Evolutionary conservation across 2,888 invertebrate species (phyloP).

Genomic region (Colostygia pectinataria): DNA sequence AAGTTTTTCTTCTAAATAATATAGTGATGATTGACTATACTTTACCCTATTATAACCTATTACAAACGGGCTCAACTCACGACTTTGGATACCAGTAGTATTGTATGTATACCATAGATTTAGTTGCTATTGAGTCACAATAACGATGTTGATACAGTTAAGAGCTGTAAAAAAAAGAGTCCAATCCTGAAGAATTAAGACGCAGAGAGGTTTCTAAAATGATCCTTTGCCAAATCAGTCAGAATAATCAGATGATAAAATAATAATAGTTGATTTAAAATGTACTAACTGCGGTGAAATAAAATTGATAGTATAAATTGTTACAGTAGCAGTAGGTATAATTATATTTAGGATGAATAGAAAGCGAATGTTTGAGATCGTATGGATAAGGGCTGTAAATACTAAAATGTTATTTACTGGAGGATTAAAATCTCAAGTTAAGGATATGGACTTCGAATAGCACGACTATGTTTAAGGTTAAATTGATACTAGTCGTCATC

Average conservation of each 20-base stretch:
- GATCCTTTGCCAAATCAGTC: conserved; percentile 1
- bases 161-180: background rate
- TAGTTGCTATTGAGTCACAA: conserved; percentile 16
- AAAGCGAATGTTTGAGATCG: background rate
- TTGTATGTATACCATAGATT: too few species aligned
- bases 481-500: conserved; percentile 25
- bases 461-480: conserved; percentile 6
- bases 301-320: conserved; percentile 3
- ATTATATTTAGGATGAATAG: background rate
- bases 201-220: background rate
- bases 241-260: too few species aligned
- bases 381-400: background rate
- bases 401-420: background rate
- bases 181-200: background rate
- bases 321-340: conserved; percentile 3
- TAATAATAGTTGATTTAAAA: conserved; percentile 3
- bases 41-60: too few species aligned
- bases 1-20: too few species aligned
- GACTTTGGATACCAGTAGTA: too few species aligned
- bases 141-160: conserved; percentile 6
- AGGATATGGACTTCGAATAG: conserved; percentile 7
- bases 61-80: too few species aligned
- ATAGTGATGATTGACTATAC: too few species aligned
- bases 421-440: conserved; percentile 13
- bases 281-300: background rate